phyloP scores from a whole-genome alignment of 30 jellyfish, hydroid and myxozoan species.

The Euphysa ruthae region DNA sequence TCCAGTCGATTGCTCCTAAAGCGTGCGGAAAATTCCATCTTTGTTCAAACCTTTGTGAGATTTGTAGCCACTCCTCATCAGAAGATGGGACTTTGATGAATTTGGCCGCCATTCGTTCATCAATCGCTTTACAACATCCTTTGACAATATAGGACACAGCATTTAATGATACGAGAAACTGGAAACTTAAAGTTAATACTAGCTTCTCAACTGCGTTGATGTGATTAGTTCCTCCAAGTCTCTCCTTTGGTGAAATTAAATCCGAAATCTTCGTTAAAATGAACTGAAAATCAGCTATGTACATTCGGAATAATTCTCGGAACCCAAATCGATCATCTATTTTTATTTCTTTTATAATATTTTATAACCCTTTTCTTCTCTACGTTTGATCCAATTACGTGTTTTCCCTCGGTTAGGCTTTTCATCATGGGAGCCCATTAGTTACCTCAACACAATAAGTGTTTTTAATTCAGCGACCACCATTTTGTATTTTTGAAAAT shows the following conservation, averaged over 20 bases:
- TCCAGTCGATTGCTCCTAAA: constrained; percentile 23
- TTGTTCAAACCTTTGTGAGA: constrained; percentile 17
- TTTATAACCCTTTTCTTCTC: constrained; percentile 14
- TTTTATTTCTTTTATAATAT: neutral
- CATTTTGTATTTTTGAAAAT: neutral
- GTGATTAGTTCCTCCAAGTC: neutral
- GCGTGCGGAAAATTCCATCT: constrained; percentile 33
- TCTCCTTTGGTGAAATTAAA: neutral
- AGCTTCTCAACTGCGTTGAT: constrained; percentile 22
- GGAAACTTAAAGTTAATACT: constrained; percentile 7
- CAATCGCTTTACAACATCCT: constrained; percentile 11
- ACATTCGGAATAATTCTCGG: too few relatives aligned
- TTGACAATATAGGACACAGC: neutral
- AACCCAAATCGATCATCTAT: neutral
- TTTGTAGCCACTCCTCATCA: constrained; percentile 15
- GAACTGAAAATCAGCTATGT: neutral
- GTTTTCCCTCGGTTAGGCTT: constrained; percentile 2
- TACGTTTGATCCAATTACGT: constrained; percentile 10
- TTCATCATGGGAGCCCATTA: neutral
- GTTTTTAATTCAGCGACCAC: neutral
- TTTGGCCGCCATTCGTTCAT: neutral
- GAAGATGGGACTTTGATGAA: constrained; percentile 8
- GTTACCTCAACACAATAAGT: neutral
- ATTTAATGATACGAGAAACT: neutral
- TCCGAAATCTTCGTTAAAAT: neutral